phyloP scores from a whole-genome alignment of 1,140 invertebrate species.

The Cydia splendana region DNA sequence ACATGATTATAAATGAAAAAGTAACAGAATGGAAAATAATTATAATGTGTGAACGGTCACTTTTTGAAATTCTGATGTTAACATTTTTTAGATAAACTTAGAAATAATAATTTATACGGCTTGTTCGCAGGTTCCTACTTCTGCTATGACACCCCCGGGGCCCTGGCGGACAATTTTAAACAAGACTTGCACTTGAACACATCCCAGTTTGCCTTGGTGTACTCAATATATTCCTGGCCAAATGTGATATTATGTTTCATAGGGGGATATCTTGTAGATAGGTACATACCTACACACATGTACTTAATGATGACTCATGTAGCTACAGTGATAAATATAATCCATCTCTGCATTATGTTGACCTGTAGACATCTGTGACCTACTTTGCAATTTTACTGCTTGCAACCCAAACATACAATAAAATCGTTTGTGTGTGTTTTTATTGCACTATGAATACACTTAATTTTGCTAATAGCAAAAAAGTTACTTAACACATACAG shows the following conservation, averaged over 20 bases:
- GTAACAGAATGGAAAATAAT: no score
- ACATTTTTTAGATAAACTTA: conserved; percentile 12
- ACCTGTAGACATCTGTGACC: conserved; percentile 4
- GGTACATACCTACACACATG: conserved; percentile 50
- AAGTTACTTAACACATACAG: background rate
- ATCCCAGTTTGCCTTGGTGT: conserved; percentile 91
- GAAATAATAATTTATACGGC: conserved; percentile 18
- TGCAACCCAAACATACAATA: background rate
- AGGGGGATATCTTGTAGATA: conserved; percentile 97
- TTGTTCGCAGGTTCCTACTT: conserved; percentile 93
- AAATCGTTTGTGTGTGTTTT: no score
- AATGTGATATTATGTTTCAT: conserved; percentile 98
- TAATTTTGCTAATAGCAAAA: no score
- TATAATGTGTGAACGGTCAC: no score
- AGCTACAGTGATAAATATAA: background rate
- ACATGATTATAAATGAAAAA: no score
- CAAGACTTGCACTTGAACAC: conserved; percentile 90
- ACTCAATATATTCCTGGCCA: conserved; percentile 98
- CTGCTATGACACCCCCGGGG: conserved; percentile 98
- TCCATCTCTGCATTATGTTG: conserved; percentile 1
- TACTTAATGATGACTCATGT: conserved; percentile 8
- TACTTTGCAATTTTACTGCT: background rate
- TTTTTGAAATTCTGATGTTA: background rate
- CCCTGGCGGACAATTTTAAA: conserved; percentile 93
- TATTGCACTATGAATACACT: no score